Evolutionary conservation across 2,113 vertebrate species (phyloP).

Genomic region (Saguinus imperator): DNA sequence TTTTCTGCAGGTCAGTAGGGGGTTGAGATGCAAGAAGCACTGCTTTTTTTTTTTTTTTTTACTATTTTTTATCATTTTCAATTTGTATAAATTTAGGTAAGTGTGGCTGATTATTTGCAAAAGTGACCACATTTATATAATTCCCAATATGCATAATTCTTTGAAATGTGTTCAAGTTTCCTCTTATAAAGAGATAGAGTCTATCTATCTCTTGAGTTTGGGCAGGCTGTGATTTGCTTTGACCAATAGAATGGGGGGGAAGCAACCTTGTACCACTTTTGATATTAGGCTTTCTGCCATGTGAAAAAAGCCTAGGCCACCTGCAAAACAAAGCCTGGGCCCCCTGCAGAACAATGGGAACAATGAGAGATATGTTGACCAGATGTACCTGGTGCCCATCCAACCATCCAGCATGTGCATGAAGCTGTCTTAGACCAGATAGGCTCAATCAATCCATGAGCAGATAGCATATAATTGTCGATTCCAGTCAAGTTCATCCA

Average conservation of each 20-base stretch:
- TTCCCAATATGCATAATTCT: neutral
- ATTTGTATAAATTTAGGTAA: neutral
- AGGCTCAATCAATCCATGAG: neutral
- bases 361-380: neutral
- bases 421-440: neutral
- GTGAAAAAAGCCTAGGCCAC: neutral
- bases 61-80: neutral
- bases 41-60: neutral
- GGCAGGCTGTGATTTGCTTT: neutral
- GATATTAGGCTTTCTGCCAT: neutral
- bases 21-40: neutral
- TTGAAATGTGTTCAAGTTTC: neutral
- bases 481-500: neutral
- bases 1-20: neutral
- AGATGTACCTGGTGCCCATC: neutral
- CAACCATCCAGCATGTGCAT: neutral
- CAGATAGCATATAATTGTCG: neutral
- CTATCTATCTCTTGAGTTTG: neutral
- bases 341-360: neutral
- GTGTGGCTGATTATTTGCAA: neutral
- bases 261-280: neutral
- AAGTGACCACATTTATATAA: neutral
- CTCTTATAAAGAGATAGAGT: neutral
- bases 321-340: neutral
- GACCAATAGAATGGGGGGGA: neutral